Conservation (phyloP, 2,113 vertebrate genomes). For the Probosciger aterrimus region DNA sequence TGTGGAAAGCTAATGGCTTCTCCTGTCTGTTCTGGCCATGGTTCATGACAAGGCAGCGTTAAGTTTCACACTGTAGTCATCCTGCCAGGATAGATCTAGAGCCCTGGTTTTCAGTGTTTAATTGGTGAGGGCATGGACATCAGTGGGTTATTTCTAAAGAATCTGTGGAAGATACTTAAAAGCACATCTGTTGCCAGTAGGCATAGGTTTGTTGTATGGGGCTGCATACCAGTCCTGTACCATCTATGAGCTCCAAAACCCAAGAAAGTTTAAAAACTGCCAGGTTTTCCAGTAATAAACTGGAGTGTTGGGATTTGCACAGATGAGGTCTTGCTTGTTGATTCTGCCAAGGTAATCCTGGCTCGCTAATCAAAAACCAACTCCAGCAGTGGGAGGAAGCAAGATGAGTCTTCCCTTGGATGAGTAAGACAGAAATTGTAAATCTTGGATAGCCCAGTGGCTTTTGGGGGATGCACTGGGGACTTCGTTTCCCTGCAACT, state of each 20-base stretch:
- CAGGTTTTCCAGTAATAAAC: constrained; percentile 24
- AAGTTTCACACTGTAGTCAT: neutral
- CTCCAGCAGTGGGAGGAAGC: constrained; percentile 16
- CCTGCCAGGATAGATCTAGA: neutral
- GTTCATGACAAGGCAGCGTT: accelerated
- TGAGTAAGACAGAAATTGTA: neutral
- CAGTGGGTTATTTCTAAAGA: neutral
- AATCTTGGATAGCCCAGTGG: neutral
- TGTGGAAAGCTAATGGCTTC: neutral
- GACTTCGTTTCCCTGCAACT: neutral
- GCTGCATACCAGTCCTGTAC: neutral
- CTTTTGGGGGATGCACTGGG: neutral
- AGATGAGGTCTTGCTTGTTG: constrained; percentile 10
- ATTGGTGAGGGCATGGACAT: neutral
- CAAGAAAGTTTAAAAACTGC: neutral
- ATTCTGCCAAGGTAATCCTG: constrained; percentile 50
- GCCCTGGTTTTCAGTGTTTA: neutral
- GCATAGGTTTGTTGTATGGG: neutral
- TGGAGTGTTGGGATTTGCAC: neutral
- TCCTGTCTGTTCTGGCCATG: neutral
- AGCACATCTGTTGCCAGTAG: neutral
- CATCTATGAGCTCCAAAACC: neutral
- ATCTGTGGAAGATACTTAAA: neutral
- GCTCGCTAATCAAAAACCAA: neutral
- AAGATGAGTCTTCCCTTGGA: constrained; percentile 10